Evolutionary conservation across 2,797 vertebrate genomes (phyloP).

Genomic region (Falco naumanni): DNA sequence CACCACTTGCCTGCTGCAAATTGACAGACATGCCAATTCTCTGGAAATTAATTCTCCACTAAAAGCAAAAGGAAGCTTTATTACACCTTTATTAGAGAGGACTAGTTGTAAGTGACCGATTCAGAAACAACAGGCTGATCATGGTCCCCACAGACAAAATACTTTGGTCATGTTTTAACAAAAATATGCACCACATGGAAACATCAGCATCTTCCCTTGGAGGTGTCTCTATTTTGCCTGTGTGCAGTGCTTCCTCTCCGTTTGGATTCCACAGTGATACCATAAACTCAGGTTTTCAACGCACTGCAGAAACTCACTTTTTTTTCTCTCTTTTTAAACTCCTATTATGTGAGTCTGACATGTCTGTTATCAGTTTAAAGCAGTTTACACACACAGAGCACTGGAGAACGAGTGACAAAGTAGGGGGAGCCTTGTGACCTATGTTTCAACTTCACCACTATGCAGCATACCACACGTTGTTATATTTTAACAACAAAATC

Average conservation of each 20-base stretch:
- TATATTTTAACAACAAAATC: not conserved
- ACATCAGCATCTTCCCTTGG: not conserved
- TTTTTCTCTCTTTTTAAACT: not conserved
- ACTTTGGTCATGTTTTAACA: not conserved
- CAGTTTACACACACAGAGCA: not conserved
- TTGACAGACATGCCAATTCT: constrained; percentile 30
- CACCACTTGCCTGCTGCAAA: not conserved
- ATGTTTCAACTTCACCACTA: not conserved
- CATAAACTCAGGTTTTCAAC: not conserved
- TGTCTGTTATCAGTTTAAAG: not conserved
- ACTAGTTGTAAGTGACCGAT: not conserved
- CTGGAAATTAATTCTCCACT: not conserved
- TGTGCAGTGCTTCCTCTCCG: not conserved
- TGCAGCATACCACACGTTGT: not conserved
- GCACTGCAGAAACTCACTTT: not conserved
- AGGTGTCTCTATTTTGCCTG: not conserved
- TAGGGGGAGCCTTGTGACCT: not conserved
- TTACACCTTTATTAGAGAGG: not conserved
- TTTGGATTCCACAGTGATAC: not conserved
- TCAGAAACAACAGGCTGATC: not conserved
- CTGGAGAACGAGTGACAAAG: not conserved
- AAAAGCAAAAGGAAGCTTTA: constrained; percentile 25
- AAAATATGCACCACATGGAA: not conserved
- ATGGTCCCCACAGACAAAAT: not conserved
- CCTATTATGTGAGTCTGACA: not conserved